phyloP scores from a whole-genome alignment of 37 sponge, comb jelly and placozoan species.

The Tethya wilhelma region DNA sequence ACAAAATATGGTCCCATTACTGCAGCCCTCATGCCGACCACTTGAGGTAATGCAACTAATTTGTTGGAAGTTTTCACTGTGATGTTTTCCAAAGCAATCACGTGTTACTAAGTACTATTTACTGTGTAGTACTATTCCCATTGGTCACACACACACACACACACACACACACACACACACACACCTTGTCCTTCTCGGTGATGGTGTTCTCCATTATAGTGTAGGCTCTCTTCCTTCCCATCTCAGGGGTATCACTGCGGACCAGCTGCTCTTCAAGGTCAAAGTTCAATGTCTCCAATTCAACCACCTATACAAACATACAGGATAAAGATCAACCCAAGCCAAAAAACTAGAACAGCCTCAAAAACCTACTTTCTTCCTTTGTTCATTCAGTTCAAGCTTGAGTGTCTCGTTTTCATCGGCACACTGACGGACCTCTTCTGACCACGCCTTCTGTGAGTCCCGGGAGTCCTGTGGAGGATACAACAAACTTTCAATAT shows the following conservation, averaged over 20 bases:
- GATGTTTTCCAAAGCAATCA: no score
- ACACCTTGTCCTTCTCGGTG: slow-evolving; percentile 43
- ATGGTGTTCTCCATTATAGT: slow-evolving; percentile 20
- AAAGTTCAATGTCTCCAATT: slow-evolving; percentile 38
- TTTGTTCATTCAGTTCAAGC: background rate
- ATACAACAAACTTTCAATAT: background rate
- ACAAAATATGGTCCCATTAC: background rate
- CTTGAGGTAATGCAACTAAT: no score
- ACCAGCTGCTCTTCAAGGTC: slow-evolving; percentile 39
- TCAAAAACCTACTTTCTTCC: slow-evolving; percentile 8
- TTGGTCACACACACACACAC: slow-evolving; percentile 6
- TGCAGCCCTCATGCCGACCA: no score
- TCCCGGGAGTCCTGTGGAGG: no score
- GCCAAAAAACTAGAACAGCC: background rate
- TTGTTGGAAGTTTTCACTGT: no score
- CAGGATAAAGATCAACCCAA: background rate
- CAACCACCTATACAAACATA: slow-evolving; percentile 1
- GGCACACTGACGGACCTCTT: no score
- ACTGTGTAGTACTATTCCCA: background rate
- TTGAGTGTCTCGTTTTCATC: slow-evolving; percentile 24
- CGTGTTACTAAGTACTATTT: background rate
- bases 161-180: slow-evolving; percentile 12
- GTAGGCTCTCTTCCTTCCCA: slow-evolving; percentile 4
- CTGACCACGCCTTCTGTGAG: no score
- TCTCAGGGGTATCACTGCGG: background rate